A percentile compares a stretch with the other conserved stretches of the same genome.
Evolutionary conservation across 2,888 invertebrate genomes (phyloP).

Genomic region (Hermodice carunculata): DNA sequence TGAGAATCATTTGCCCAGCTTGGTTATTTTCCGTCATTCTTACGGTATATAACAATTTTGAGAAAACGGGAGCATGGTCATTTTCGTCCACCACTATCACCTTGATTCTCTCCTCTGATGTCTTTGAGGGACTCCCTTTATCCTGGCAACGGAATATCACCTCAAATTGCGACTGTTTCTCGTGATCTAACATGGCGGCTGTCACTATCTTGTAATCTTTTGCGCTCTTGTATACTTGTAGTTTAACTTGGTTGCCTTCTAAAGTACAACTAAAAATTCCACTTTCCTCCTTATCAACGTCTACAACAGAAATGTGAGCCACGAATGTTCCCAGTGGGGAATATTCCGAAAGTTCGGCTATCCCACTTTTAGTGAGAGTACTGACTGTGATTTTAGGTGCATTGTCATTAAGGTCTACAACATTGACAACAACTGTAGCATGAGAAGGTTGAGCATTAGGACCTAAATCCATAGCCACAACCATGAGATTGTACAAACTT

Average conservation of each 20-base stretch:
- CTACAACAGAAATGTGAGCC: conserved; percentile 13
- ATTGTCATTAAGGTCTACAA: conserved; percentile 23
- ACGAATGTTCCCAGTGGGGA: conserved; percentile 14
- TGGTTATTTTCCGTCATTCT: too few relatives aligned
- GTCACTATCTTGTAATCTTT: conserved; percentile 40
- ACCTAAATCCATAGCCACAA: conserved; percentile 12
- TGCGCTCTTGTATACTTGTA: conserved; percentile 42
- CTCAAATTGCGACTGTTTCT: conserved; percentile 31
- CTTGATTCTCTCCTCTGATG: conserved; percentile 9
- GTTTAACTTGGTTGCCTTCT: conserved; percentile 46
- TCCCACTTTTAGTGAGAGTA: conserved; percentile 6
- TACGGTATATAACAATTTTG: too few relatives aligned
- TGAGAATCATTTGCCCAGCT: too few relatives aligned
- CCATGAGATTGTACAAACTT: conserved; percentile 15
- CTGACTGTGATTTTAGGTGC: conserved; percentile 12
- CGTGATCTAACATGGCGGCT: conserved; percentile 36
- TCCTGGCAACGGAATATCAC: conserved; percentile 46
- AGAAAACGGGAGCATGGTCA: conserved; percentile 27
- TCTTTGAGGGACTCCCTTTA: conserved; percentile 24
- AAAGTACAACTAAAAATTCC: conserved; percentile 50
- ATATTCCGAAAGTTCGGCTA: conserved; percentile 13
- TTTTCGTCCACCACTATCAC: conserved; percentile 19
- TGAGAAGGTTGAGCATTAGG: conserved; percentile 4
- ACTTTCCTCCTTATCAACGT: conserved; percentile 44
- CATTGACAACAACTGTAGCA: conserved; percentile 14